Evolutionary conservation across 2,797 vertebrate genomes (phyloP), one percentile per base, ranked within the genome.

Genomic region (Carduelis carduelis): DNA sequence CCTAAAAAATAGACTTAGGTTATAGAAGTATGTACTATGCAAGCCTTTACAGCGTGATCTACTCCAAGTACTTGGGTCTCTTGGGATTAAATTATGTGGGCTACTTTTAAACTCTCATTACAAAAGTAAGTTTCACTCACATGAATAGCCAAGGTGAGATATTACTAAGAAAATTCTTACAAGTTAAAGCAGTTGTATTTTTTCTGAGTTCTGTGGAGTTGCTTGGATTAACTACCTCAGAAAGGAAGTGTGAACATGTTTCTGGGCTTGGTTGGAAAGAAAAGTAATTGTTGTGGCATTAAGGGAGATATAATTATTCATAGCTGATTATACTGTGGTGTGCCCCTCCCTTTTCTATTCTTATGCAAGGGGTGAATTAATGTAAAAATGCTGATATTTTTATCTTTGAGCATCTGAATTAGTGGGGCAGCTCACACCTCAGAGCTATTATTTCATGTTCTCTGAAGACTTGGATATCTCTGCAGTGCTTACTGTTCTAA

Each of bases 371-470:
- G 43, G 15, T 82, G 66, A 90, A 94, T 93, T 93, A 6, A 88
- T 90, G 89, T 90, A 2, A 91, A 92, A 86, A 90, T 59, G 41
- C 41, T 88, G 76, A 27, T 91, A 84, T 91, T 95, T 96, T 92
- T 93, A 47, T 91, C 93, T 88, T 79, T 43, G 65, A 90, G 34
- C 72, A 84, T 91, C 63, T 88, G 83, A 95, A 88, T 95, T 97
- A 95, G 56, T 83, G 85, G 94, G 94, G 90, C 95, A 95, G 47
- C 66, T 96, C 77, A 64, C 92, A 96, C 95, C 94, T 96, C 87
- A 86, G 87, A 96, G 87, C 85, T 94, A 87, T 94, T 95, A 91
- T 91, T 94, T 89, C 18, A 9, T 30, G 53, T 92, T 91, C 83
- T 91, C 88, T 56, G 52, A 89, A 90, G 88, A 57, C 75, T 86